phyloP scores from a whole-genome alignment of 1,140 invertebrate species.

The Drosophila takahashii region DNA sequence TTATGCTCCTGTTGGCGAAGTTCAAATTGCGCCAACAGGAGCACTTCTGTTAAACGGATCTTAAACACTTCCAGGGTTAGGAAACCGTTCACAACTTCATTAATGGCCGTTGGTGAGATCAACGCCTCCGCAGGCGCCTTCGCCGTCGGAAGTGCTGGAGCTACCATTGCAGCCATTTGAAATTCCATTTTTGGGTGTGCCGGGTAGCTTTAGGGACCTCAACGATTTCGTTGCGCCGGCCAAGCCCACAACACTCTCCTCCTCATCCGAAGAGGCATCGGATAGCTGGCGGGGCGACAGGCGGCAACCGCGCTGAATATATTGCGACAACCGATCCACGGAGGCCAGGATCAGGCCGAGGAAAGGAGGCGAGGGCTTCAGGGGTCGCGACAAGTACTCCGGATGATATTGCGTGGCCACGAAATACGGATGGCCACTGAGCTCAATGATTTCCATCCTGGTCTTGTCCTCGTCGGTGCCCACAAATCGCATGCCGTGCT shows the following conservation, averaged over 20 bases:
- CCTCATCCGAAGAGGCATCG: constrained; percentile 89
- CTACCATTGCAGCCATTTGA: constrained; percentile 36
- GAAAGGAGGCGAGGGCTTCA: constrained; percentile 97
- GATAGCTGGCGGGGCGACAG: constrained; percentile 89
- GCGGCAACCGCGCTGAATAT: constrained; percentile 89
- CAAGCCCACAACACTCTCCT: constrained; percentile 51
- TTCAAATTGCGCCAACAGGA: background rate
- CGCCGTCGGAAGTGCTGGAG: constrained; percentile 41
- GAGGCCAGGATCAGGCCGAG: constrained; percentile 96
- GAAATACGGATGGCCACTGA: constrained; percentile 94
- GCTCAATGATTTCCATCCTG: constrained; percentile 94
- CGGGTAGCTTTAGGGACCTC: constrained; percentile 21
- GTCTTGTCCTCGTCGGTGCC: constrained; percentile 90
- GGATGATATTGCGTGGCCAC: constrained; percentile 99
- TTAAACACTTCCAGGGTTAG: background rate
- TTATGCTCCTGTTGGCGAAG: background rate
- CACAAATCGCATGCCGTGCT: constrained; percentile 95
- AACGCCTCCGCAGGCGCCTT: constrained; percentile 43
- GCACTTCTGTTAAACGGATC: background rate
- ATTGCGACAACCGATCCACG: constrained; percentile 90
- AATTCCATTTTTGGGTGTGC: constrained; percentile 37
- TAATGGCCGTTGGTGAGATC: constrained; percentile 21
- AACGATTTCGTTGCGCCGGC: constrained; percentile 31
- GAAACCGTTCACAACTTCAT: constrained; percentile 3
- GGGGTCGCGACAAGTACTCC: constrained; percentile 97